Conservation (phyloP, 2,888 invertebrate genomes). For the Pyrgus malvae region DNA sequence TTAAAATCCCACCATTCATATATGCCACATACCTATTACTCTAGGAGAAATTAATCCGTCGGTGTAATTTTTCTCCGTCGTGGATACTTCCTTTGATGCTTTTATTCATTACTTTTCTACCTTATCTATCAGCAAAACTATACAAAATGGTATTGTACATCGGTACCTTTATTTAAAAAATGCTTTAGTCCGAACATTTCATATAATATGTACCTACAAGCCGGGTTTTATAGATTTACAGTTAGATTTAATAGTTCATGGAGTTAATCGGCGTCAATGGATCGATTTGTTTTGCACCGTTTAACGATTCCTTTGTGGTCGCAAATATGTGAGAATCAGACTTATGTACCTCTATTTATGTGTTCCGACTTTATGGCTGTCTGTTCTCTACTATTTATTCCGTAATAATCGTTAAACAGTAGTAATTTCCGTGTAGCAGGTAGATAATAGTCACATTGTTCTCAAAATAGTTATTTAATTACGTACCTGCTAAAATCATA, state of each 20-base stretch:
- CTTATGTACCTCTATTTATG: conserved; percentile 20
- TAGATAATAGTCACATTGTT: conserved; percentile 33
- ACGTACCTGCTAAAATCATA: too few relatives aligned
- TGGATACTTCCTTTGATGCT: too few relatives aligned
- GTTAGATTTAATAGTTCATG: conserved; percentile 21
- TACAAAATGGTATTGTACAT: too few relatives aligned
- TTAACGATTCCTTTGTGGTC: conserved; percentile 44
- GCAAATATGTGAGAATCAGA: conserved; percentile 35
- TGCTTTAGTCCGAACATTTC: background rate
- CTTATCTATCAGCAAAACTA: too few relatives aligned
- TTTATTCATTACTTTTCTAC: too few relatives aligned
- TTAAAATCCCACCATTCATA: too few relatives aligned
- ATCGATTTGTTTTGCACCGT: conserved; percentile 40
- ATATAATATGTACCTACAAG: background rate
- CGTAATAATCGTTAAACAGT: conserved; percentile 30
- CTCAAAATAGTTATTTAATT: conserved; percentile 28
- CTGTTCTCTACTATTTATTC: conserved; percentile 34
- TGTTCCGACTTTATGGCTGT: conserved; percentile 32
- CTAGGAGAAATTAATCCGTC: too few relatives aligned
- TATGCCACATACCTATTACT: too few relatives aligned
- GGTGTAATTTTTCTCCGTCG: too few relatives aligned
- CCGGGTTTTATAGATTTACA: background rate
- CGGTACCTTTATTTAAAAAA: too few relatives aligned
- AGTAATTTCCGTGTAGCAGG: conserved; percentile 27
- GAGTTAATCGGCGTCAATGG: conserved; percentile 10